A percentile compares a stretch with the other conserved stretches of the same genome.
Evolutionary conservation across 2,888 invertebrate genomes (phyloP).

Genomic region (Uropetala carovei): DNA sequence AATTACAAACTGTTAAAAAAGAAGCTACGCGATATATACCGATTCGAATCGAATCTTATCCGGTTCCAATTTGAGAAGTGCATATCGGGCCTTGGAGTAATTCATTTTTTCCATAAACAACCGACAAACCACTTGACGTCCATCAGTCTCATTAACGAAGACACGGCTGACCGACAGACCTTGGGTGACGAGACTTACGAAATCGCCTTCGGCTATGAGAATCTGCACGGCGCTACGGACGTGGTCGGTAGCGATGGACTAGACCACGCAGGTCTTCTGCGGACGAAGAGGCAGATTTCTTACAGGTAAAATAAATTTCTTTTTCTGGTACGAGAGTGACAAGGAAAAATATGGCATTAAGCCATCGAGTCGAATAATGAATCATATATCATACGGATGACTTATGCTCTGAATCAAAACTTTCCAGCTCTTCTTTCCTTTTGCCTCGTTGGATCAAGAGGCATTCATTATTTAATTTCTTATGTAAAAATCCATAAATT

Average conservation of each 20-base stretch:
- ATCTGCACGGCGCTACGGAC: constrained; percentile 13
- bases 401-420: too few species aligned
- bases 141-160: constrained; percentile 36
- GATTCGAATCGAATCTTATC: too few species aligned
- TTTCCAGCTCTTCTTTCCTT: too few species aligned
- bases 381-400: too few species aligned
- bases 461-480: too few species aligned
- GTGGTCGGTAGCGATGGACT: constrained; percentile 34
- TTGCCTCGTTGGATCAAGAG: too few species aligned
- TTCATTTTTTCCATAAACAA: constrained; percentile 5
- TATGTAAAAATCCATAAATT: too few species aligned
- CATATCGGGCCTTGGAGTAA: not conserved
- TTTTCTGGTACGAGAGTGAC: not conserved
- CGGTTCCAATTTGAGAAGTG: not conserved
- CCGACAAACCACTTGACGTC: constrained; percentile 25
- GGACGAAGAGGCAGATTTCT: constrained; percentile 55
- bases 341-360: not conserved
- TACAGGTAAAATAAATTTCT: constrained; percentile 43
- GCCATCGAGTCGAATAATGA: too few species aligned
- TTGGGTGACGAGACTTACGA: constrained; percentile 12
- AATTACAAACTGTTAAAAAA: too few species aligned
- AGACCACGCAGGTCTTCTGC: not conserved
- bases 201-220: not conserved
- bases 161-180: constrained; percentile 19
- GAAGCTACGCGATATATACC: too few species aligned